Percentiles rank a stretch among this genome's conserved stretches.
phyloP scores from a whole-genome alignment of 2,797 vertebrate species.

The Pitangus sulphuratus region DNA sequence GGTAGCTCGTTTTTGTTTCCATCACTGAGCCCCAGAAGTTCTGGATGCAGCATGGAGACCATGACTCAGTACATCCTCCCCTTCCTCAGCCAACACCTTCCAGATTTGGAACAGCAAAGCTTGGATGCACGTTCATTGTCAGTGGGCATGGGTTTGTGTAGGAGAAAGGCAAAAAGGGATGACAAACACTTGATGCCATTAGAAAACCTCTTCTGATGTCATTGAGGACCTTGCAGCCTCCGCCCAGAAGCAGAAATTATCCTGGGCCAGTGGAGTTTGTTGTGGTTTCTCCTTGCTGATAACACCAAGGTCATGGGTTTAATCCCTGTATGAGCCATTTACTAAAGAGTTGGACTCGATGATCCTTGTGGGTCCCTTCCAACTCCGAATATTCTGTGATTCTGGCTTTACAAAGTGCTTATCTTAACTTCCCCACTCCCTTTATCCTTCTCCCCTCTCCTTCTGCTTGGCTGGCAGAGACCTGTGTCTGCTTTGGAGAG shows the following conservation, averaged over 20 bases:
- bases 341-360: not conserved
- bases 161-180: conserved; percentile 1
- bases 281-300: not conserved
- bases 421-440: not conserved
- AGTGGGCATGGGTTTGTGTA: not conserved
- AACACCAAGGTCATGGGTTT: not conserved
- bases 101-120: conserved; percentile 50
- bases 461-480: not conserved
- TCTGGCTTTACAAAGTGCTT: not conserved
- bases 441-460: not conserved
- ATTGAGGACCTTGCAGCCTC: not conserved
- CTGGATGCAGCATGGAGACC: not conserved
- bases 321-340: not conserved
- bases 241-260: not conserved
- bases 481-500: not conserved
- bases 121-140: not conserved
- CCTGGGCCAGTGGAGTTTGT: not conserved
- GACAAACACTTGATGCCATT: not conserved
- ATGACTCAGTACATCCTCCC: conserved; percentile 29
- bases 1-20: not conserved
- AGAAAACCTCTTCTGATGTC: not conserved
- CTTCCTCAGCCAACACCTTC: conserved; percentile 42
- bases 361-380: not conserved
- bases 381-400: not conserved
- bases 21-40: not conserved